Base-by-base conservation (phyloP, 2,888 invertebrate genomes). In the Spilarctia lutea region DNA sequence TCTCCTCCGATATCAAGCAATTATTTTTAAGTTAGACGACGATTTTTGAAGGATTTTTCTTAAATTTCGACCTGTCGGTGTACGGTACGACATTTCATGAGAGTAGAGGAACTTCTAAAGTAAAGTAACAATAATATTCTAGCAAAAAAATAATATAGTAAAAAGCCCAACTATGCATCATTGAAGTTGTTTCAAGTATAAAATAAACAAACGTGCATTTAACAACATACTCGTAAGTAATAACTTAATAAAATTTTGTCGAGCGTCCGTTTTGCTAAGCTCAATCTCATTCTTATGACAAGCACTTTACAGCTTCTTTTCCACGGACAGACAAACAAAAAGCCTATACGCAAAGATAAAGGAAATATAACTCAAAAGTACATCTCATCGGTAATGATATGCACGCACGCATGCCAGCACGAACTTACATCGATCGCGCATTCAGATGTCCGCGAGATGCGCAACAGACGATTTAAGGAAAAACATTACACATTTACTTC, bases 381-480 rank as follows among this genome's bases (percentile, higher is more conserved):
- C 75, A 84, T 84, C 84, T 84, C 73, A 71, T 60, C 71, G 67
- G 76, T 83, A 81, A 84, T 78, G 13, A 45, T 79, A 84, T 83
- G 84, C 83, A 78, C 70, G 39, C 11, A 39, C 74, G 81, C 82
- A 82, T 84, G 74, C 85, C 85, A 68, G n/a, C 83, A 83, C 84
- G 73, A 33, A 75, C 71, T 73, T 60, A 71, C 78, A 77, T 77
- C 71, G 79, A 75, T 81, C 77, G 74, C 72, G 83, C 80, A 85
- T 85, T 80, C 74, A 76, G 79, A 80, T 77, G 79, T 73, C 71
- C 76, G 63, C 42, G 78, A 80, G 85, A 83, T 83, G 83, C 82
- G 83, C 83, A 60, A 48, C 77, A 80, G 83, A 78, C 71, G 80
- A 78, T 78, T 83, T 86, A 73, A 85, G 86, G 86, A 86, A 85